A percentile compares a stretch with the other conserved stretches of the same genome.
phyloP scores from a whole-genome alignment of 2,113 vertebrate species.

The Eulacestoma nigropectus region DNA sequence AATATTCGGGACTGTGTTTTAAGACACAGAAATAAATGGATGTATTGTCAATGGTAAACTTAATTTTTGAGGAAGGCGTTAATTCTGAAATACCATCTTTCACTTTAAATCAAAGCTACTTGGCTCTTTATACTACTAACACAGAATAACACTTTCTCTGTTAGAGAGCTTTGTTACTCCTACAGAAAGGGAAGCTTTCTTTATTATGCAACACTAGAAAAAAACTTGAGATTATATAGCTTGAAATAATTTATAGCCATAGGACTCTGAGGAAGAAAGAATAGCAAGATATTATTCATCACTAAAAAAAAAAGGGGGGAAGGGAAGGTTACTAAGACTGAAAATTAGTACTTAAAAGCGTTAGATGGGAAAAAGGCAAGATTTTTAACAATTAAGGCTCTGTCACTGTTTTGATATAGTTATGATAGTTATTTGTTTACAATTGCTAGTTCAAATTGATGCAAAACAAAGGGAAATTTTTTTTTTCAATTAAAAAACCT shows the following conservation, averaged over 20 bases:
- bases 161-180: background rate
- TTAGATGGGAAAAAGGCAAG: background rate
- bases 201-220: background rate
- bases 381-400: background rate
- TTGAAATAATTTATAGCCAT: background rate
- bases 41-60: background rate
- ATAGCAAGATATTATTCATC: background rate
- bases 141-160: background rate
- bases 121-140: background rate
- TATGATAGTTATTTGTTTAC: background rate
- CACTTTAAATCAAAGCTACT: background rate
- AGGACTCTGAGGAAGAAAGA: background rate
- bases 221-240: background rate
- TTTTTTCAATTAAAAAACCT: background rate
- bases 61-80: background rate
- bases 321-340: background rate
- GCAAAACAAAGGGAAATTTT: background rate
- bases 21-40: background rate
- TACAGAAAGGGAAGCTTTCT: background rate
- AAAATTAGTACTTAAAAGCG: background rate
- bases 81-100: background rate
- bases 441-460: background rate
- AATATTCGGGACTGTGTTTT: background rate
- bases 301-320: fast-evolving
- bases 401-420: background rate